A percentile compares a stretch with the other conserved stretches of the same genome.
phyloP scores from a whole-genome alignment of 1,140 invertebrate genomes.

The Leptopilina clavipes region DNA sequence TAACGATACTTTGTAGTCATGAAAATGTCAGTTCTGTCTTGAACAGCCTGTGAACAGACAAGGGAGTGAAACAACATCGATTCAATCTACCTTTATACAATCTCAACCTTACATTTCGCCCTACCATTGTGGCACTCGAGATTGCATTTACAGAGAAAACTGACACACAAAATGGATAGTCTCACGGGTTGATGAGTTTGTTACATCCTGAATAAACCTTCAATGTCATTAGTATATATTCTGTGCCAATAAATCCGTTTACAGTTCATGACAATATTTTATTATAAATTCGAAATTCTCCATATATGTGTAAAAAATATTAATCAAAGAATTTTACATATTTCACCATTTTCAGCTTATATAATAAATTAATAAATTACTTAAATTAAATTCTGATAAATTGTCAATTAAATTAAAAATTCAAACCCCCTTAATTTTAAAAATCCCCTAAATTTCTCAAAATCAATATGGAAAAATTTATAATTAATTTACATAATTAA shows the following conservation, averaged over 20 bases:
- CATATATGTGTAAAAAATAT: too few relatives aligned
- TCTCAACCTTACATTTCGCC: conserved; percentile 11
- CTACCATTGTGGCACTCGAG: conserved; percentile 24
- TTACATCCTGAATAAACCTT: conserved; percentile 6
- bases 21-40: conserved; percentile 12
- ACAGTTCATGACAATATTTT: not conserved
- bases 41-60: conserved; percentile 19
- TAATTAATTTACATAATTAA: too few relatives aligned
- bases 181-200: not conserved
- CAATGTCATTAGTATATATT: not conserved
- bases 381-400: too few relatives aligned
- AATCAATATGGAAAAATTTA: too few relatives aligned
- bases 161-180: conserved; percentile 39
- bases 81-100: conserved; percentile 18
- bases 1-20: not conserved
- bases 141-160: conserved; percentile 35
- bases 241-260: not conserved
- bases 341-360: too few relatives aligned
- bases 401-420: too few relatives aligned
- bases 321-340: too few relatives aligned
- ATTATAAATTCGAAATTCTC: not conserved
- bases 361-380: too few relatives aligned
- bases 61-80: conserved; percentile 4
- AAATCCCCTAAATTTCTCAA: too few relatives aligned
- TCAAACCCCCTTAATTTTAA: too few relatives aligned